Evolutionary conservation across 2,888 invertebrate genomes (phyloP).

Genomic region (Drosophila fulvimacula): DNA sequence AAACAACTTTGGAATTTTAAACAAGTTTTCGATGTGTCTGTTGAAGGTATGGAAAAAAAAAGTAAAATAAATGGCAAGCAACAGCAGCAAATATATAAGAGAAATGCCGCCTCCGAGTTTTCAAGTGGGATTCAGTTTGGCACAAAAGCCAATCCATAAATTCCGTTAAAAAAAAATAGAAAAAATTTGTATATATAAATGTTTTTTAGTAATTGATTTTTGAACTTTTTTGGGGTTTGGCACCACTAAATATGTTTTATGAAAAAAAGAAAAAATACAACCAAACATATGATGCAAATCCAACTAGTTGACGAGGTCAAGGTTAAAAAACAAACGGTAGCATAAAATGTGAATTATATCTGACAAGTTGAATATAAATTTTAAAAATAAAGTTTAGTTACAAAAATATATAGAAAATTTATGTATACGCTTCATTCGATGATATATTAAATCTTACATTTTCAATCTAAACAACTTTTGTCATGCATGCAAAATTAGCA

Average conservation of each 20-base stretch:
- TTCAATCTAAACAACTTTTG: slow-evolving; percentile 6
- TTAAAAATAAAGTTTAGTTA: neutral
- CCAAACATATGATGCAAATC: slow-evolving; percentile 22
- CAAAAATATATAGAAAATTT: neutral
- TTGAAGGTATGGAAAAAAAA: slow-evolving; percentile 24
- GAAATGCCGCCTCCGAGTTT: slow-evolving; percentile 49
- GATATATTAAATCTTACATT: neutral
- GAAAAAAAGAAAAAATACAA: slow-evolving; percentile 11
- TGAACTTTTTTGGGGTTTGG: slow-evolving; percentile 23
- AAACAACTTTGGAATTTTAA: slow-evolving; percentile 57
- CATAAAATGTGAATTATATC: slow-evolving; percentile 7
- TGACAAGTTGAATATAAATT: slow-evolving; percentile 2
- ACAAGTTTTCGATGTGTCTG: slow-evolving; percentile 37
- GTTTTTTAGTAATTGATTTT: slow-evolving; percentile 64
- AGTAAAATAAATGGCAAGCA: neutral
- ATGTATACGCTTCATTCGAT: too few relatives aligned
- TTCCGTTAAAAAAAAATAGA: slow-evolving; percentile 8
- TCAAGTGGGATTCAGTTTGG: slow-evolving; percentile 29
- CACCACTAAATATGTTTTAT: slow-evolving; percentile 6
- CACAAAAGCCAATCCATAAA: slow-evolving; percentile 19
- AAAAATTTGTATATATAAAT: slow-evolving; percentile 15
- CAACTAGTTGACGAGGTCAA: slow-evolving; percentile 60
- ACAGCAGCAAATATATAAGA: slow-evolving; percentile 31
- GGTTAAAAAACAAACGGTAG: slow-evolving; percentile 41
- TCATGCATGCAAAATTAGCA: slow-evolving; percentile 50